Base-by-base conservation (phyloP, 1,140 invertebrate genomes). In the Coelopa frigida region DNA sequence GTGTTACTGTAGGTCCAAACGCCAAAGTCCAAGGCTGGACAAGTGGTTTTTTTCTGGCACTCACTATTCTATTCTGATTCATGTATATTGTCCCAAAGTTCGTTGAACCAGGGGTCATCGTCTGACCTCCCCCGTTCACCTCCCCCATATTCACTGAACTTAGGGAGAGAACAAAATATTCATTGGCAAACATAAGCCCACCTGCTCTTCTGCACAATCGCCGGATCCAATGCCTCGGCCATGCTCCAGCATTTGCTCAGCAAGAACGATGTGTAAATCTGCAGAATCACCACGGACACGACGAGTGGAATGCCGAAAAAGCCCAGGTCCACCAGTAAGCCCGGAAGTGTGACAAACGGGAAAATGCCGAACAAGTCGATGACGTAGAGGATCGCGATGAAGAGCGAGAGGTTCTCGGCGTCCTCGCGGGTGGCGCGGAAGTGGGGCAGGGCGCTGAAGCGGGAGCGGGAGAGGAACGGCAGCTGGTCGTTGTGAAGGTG, bases 351-450 rank as follows among this genome's bases (percentile, higher is more conserved):
- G 1, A 88, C 77, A 3, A 89, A 78, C 0, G 85, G 85, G 58
- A 87, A 87, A 0, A 89, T 84, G 26, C 85, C 85, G 55, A 89
- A 87, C 37, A 89, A 73, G 66, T 88, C 86, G 6, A 88, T 73
- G 14, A 89, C 80, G 57, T 85, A 88, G 12, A 87, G 69, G 6
- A 80, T 75, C 0, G 85, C 80, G 58, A 85, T 86, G 29, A 84
- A 58, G 1, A 85, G 64, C 12, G 81, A 58, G 0, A 68, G 46
- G 36, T 59, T 64, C 49, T 61, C 52, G 18, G 60, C 51, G 22
- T 54, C 54, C 27, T 54, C 55, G 14, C 26, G 12, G 14, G 22
- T 38, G 23, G 54, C 53, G 0, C 61, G 57, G 29, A 65, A 64
- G 32, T 67, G 60, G 5, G 63, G 63, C 38, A 67, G 38, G n/a